Percentiles rank a stretch among this genome's conserved stretches.
Conservation (phyloP, 2,797 vertebrate genomes). For the Cyprinella venusta region DNA sequence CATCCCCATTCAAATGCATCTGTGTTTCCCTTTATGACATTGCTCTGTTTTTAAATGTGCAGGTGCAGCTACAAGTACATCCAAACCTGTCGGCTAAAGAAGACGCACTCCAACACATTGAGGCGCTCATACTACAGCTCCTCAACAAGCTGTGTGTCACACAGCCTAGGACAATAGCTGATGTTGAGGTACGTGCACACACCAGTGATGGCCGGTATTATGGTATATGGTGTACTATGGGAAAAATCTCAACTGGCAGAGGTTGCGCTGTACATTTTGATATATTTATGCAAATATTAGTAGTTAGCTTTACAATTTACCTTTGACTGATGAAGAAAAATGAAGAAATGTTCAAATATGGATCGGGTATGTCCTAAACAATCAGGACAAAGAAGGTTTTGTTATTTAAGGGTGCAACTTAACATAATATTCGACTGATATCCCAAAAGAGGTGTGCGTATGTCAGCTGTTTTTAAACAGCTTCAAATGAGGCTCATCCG, state of each 20-base stretch:
- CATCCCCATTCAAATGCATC: neutral
- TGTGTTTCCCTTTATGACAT: neutral
- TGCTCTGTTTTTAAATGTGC: constrained; percentile 38
- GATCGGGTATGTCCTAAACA: neutral
- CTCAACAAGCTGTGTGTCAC: constrained; percentile 96
- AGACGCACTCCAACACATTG: constrained; percentile 95
- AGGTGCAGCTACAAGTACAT: constrained; percentile 98
- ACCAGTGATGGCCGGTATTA: neutral
- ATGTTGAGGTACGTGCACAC: constrained; percentile 86
- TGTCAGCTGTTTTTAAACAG: neutral
- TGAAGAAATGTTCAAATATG: neutral
- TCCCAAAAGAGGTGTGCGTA: neutral
- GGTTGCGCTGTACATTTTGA: neutral
- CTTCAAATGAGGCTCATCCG: too few relatives aligned
- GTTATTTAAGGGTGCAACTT: neutral
- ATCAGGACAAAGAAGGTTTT: neutral
- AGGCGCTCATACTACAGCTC: constrained; percentile 97
- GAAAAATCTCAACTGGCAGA: neutral
- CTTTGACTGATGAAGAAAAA: neutral
- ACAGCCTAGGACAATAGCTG: constrained; percentile 92
- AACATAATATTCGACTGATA: neutral
- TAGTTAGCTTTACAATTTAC: neutral
- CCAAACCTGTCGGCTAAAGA: constrained; percentile 94
- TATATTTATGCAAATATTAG: neutral
- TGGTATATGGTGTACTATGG: neutral